Evolutionary conservation across 37 sponge, comb jelly and placozoan species (phyloP), one percentile per base, ranked within the genome.

Genomic region (Spongilla lacustris): DNA sequence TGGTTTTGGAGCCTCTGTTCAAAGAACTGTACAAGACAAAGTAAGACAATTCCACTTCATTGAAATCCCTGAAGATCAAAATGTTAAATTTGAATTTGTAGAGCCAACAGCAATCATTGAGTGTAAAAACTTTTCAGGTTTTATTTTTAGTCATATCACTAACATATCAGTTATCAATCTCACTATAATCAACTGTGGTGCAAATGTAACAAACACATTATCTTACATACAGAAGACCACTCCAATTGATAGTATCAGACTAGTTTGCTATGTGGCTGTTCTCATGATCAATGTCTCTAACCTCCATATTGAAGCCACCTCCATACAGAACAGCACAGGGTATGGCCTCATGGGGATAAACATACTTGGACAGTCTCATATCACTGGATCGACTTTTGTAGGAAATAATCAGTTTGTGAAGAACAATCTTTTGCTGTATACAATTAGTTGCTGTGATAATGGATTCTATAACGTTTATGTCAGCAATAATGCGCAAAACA

Each of bases 271-370:
- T 22, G 27, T 77, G 49, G 27, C 31, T 32, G 29, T 72, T 33
- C 31, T 72, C 29, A 72, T 72, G n/a, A 72, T 72, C 31, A 32
- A 72, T 33, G 29, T 37, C 27, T 11, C 32, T 30, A 50, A 50
- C 80, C 27, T 49, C 27, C 13, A 32, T 13, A 79, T 79, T 50
- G 36, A 27, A 48, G 1, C 49, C 31, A 28, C 10, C 25, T 79
- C 80, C 30, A 50, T 79, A 29, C 80, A 79, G 66, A 79, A 79
- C 66, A 79, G 66, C 31, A 58, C 66, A 28, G 80, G 80, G 14
- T 27, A 66, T 79, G 80, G 80, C 31, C 68, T 79, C 10, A 6
- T 79, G 66, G 29, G 49, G 10, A 29, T 79, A 28, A 79, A 79
- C 58, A 58, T 58, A 17, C 58, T 58, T 58, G 58, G 58, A 58